Percentiles rank a stretch among this genome's conserved stretches.
phyloP scores from a whole-genome alignment of 2,113 vertebrate species.

The Hyperoodon ampullatus region DNA sequence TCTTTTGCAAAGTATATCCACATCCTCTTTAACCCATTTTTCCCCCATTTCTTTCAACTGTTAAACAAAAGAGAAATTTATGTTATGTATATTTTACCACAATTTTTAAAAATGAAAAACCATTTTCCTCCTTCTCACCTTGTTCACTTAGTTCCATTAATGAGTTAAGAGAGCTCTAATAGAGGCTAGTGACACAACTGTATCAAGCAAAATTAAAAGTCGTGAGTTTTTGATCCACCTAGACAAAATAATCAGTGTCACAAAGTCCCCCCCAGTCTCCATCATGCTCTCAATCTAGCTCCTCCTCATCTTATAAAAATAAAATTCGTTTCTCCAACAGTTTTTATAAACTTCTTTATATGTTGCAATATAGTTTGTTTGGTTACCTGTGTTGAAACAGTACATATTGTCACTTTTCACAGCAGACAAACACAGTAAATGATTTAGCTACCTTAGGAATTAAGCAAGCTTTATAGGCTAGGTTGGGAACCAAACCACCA shows the following conservation, averaged over 20 bases:
- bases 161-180: neutral
- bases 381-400: neutral
- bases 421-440: constrained; percentile 15
- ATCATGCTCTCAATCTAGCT: neutral
- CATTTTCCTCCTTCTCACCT: neutral
- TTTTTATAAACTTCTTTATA: constrained; percentile 18
- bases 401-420: constrained; percentile 10
- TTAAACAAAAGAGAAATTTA: neutral
- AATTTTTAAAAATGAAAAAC: neutral
- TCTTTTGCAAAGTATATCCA: neutral
- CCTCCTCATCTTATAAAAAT: neutral
- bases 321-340: neutral
- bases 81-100: neutral
- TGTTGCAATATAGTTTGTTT: neutral
- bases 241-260: constrained; percentile 31
- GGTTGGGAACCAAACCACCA: neutral
- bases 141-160: constrained; percentile 10
- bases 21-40: neutral
- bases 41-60: neutral
- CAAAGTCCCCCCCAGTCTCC: neutral
- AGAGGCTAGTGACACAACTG: neutral
- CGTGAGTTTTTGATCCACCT: neutral
- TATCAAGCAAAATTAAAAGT: constrained; percentile 31
- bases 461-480: constrained; percentile 21
- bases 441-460: neutral